Base-by-base conservation (phyloP, 2,113 vertebrate species). In the Raja brachyura region DNA sequence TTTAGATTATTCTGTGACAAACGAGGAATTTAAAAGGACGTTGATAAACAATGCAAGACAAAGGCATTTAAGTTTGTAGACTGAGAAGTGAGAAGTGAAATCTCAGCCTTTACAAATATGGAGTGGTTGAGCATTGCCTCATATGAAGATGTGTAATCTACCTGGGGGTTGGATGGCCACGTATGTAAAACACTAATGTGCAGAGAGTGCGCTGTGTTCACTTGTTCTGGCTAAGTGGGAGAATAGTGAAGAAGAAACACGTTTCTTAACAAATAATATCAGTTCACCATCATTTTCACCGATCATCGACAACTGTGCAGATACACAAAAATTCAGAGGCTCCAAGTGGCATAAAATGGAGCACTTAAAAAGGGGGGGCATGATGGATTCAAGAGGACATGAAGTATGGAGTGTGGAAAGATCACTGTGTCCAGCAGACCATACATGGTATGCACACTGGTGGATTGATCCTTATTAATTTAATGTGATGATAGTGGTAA, bases 391-490 rank as follows among this genome's bases (percentile, higher is more conserved):
- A 61, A 28, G n/a, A 85, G 54, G 83, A 88, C n/a, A 63, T 88
- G 61, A 16, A 63, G 59, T 63, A 31, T 88, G 59, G 83, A 63
- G 14, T 31, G 18, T 14, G 2, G 83, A 63, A 88, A 31, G 83
- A 88, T 83, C 79, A 83, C 20, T 83, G 48, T 25, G 8, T 56
- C 48, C 22, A 83, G 56, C 56, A 20, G 79, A 83, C 79, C 79
- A 83, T 25, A 56, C 48, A 83, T 9, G 28, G 54, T 25, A 28
- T 25, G 7, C 54, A 83, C 54, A 48, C 56, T 88, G 0, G 10
- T 88, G 59, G 59, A 66, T 63, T 63, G 63, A 66, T 63, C 28
- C 83, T 33, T 88, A 63, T 88, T 88, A 66, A 88, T 31, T 88
- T 88, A 88, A 14, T 61, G 56, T 86, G 54, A 86, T 86, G 56